Base-by-base conservation (phyloP, 2,113 vertebrate species). In the Hippocampus barbouri region DNA sequence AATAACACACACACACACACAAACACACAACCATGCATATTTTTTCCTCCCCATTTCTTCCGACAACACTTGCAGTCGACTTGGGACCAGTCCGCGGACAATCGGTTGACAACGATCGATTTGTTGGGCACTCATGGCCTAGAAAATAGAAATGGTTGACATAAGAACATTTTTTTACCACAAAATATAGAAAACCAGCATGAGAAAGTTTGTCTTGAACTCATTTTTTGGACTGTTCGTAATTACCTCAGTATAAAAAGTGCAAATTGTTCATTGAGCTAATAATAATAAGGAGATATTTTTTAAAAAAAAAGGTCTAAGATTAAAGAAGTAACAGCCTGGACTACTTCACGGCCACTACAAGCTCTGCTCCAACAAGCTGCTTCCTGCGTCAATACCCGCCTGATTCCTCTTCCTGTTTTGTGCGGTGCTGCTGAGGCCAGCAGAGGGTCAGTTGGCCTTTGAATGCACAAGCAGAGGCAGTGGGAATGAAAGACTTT, bases 351-450 rank as follows among this genome's bases (percentile, higher is more conserved):
- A 12, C 62, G 27, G 56, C 25, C 30, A 15, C 16, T 4, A 34
- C 64, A n/a, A 2, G n/a, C 21, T 7, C n/a, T 8, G 64, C 62
- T 53, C 5, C 14, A 8, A 76, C 65, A 20, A 56, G 67, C 5
- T 16, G 74, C 83, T 88, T 87, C 86, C 88, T 84, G 71, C 69
- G 9, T 75, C 74, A 84, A 86, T 87, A 76, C 76, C 85, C 69
- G 75, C 75, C 85, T 86, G 85, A 84, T 91, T 91, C 88, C 89
- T 86, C 75, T 91, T 91, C 88, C 88, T 89, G 86, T 88, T 85
- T 78, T 85, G 83, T 74, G 71, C 78, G 1, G 70, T 23, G 1
- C 30, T 21, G 70, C 69, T 23, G 77, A 73, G 82, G 84, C 80
- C 76, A 70, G 82, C 63, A 23, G 68, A 82, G 88, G 89, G 87